A percentile compares a stretch with the other conserved stretches of the same genome.
These are phyloP conservation scores for Apotomis betuletana DNA, from an alignment of 2,888 invertebrate species.

Conservation along the genomic window DNA sequence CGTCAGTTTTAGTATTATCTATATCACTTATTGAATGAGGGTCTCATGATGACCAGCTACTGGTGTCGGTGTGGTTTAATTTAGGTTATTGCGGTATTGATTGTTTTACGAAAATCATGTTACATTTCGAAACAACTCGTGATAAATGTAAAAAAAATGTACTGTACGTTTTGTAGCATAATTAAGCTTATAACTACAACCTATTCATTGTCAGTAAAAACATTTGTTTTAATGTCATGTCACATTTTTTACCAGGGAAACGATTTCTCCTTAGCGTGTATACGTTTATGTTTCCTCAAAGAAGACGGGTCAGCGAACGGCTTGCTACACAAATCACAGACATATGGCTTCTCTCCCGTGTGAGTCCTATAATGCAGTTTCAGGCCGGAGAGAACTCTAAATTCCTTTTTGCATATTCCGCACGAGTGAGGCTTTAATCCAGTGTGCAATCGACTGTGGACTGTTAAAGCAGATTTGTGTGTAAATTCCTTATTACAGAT, in stretches of 20 bases:
- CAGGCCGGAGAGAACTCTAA: constrained; percentile 13
- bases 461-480: constrained; percentile 22
- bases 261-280: neutral
- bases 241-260: neutral
- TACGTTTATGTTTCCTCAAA: neutral
- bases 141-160: too few species aligned
- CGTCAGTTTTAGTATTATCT: too few species aligned
- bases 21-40: too few species aligned
- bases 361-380: constrained; percentile 13
- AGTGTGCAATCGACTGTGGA: constrained; percentile 10
- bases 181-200: too few species aligned
- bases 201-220: too few species aligned
- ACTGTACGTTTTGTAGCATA: too few species aligned
- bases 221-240: too few species aligned
- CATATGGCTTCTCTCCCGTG: constrained; percentile 19
- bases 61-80: too few species aligned
- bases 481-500: constrained; percentile 15
- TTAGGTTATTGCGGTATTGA: too few species aligned
- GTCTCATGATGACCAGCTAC: too few species aligned
- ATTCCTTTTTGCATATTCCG: constrained; percentile 18
- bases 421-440: constrained; percentile 12
- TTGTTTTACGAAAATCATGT: too few species aligned
- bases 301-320: neutral
- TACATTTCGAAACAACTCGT: too few species aligned
- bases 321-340: constrained; percentile 8